Evolutionary conservation across 2,888 invertebrate species (phyloP), one percentile per base, ranked within the genome.

Genomic region (Leistus spinibarbis): DNA sequence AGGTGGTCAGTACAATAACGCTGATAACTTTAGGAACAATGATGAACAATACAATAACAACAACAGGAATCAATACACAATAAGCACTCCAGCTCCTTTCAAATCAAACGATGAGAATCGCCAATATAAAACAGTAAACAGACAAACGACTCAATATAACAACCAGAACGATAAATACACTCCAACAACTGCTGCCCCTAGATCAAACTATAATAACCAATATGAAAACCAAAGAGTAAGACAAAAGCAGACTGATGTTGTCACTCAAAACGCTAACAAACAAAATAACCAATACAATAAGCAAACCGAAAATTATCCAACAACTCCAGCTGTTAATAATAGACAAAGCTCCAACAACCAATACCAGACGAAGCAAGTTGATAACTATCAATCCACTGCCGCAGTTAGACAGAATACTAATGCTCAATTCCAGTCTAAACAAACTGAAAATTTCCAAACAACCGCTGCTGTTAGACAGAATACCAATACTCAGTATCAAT

Each of bases 31-130:
- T 74, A 80, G 82, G 24, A 81, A 74, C 24, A 68, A 67, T 57
- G 56, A 76, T 22, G 60, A 20, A 60, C 60, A 60, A 19, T 60
- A 60, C 20, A 60, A 40, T 68, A 27, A 56, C 54, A 68, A 73
- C 13, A 72, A 64, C 16, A 65, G 68, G 10, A 67, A 79, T 69
- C 72, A 80, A 72, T 71, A 79, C 23, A 82, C 83, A 1, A 79
- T 84, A 3, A 85, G 85, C 76, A 85, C 85, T 13, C 85, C 86
- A 57, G 84, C 85, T 3, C 86, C 86, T 3, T 85, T 85, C 79
- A 82, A 81, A 77, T 83, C 82, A 77, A 82, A 82, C 19, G 82
- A 82, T 75, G 82, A 83, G 75, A 79, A 80, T 69, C 66, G 53
- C 23, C 74, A 74, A 74, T 40, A 66, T 4, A 73, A 73, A 27